Evolutionary conservation across 53 echinoderm and acorn worm genomes (phyloP).

Genomic region (Luidia sarsii): DNA sequence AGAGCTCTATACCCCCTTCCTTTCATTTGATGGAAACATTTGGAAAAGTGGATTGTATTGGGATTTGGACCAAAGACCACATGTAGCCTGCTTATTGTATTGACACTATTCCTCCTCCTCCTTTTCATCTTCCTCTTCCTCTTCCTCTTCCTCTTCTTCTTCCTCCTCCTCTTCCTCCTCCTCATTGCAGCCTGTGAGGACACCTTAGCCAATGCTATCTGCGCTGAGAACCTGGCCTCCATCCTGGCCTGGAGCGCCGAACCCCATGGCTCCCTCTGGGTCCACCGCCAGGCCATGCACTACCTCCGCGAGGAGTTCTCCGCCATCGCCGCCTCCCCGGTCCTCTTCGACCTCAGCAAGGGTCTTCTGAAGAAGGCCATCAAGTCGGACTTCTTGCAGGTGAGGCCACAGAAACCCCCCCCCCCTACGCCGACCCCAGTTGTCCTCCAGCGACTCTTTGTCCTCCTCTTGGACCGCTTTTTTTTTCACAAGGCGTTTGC

Average conservation of each 20-base stretch:
- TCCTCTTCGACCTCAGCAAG: slow-evolving; percentile 86
- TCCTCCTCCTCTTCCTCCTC: background rate
- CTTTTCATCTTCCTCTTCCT: no score
- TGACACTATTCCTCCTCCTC: no score
- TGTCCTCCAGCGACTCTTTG: no score
- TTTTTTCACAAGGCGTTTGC: background rate
- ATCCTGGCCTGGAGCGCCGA: slow-evolving; percentile 94
- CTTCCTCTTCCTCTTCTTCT: no score
- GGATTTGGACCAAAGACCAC: no score
- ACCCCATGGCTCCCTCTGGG: slow-evolving; percentile 96
- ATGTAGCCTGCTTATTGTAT: no score
- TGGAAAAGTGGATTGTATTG: no score
- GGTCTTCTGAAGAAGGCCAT: slow-evolving; percentile 79
- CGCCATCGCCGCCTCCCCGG: slow-evolving; percentile 71
- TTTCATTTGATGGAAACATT: no score
- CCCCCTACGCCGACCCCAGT: no score
- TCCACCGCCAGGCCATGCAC: slow-evolving; percentile 92
- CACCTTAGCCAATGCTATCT: slow-evolving; percentile 80
- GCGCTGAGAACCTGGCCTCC: slow-evolving; percentile 83
- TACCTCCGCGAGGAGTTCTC: slow-evolving; percentile 93
- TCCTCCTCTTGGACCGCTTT: background rate
- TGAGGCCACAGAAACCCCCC: no score
- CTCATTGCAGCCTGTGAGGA: slow-evolving; percentile 89
- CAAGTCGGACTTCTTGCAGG: slow-evolving; percentile 95
- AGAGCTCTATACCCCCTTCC: no score